Evolutionary conservation across 1,140 invertebrate species (phyloP).

Genomic region (Drosophila watanabei): DNA sequence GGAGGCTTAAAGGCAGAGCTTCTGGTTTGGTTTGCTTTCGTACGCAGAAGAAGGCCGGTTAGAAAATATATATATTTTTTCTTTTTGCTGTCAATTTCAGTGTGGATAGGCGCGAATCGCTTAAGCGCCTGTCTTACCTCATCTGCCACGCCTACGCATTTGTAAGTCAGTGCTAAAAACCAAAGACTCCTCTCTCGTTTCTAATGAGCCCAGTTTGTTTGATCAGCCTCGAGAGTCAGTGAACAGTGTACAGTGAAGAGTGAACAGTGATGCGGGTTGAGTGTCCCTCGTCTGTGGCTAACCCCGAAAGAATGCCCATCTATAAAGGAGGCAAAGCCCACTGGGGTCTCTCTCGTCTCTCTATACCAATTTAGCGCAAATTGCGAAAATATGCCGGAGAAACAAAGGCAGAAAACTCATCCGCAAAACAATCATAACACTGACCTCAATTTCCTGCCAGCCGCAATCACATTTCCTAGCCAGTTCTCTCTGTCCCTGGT

Average conservation of each 20-base stretch:
- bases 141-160: conserved; percentile 75
- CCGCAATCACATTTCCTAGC: conserved; percentile 79
- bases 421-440: conserved; percentile 83
- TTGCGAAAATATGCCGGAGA: conserved; percentile 55
- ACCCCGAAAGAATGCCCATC: conserved; percentile 27
- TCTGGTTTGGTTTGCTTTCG: conserved; percentile 17
- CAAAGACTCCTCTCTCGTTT: conserved; percentile 22
- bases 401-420: conserved; percentile 68
- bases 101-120: conserved; percentile 49
- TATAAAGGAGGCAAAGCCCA: conserved; percentile 5
- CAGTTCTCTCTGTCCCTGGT: conserved; percentile 25
- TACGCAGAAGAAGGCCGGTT: conserved; percentile 27
- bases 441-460: conserved; percentile 83
- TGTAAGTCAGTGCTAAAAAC: conserved; percentile 42
- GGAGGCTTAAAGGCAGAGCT: conserved; percentile 21
- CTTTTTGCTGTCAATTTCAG: conserved; percentile 65
- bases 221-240: conserved; percentile 36
- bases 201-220: conserved; percentile 57
- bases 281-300: conserved; percentile 1
- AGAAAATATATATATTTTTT: conserved; percentile 56
- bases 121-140: conserved; percentile 37
- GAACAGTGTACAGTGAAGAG: conserved; percentile 40
- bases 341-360: conserved; percentile 3
- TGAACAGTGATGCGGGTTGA: conserved; percentile 41
- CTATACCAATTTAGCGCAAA: conserved; percentile 65